Evolutionary conservation across 2,888 invertebrate species (phyloP).

Genomic region (Dasysyrphus tricinctus): DNA sequence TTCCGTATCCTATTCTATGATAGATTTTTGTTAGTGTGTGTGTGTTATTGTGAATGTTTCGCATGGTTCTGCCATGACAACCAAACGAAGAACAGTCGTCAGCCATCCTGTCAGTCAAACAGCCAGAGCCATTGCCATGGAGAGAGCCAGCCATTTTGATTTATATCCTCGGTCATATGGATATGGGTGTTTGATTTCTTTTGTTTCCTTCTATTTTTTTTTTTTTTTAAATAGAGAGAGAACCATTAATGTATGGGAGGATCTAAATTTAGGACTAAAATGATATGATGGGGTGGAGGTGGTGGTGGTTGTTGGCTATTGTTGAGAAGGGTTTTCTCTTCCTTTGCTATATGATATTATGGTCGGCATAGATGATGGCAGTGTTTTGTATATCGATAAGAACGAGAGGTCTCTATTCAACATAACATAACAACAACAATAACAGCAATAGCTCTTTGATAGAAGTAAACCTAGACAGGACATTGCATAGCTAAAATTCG

Average conservation of each 20-base stretch:
- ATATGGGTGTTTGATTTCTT: constrained; percentile 80
- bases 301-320: constrained; percentile 8
- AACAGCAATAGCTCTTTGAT: constrained; percentile 35
- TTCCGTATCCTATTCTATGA: constrained; percentile 9
- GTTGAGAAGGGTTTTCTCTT: constrained; percentile 51
- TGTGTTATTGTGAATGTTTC: constrained; percentile 46
- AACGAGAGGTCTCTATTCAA: constrained; percentile 57
- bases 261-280: constrained; percentile 75
- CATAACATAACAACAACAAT: constrained; percentile 22
- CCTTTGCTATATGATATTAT: not conserved
- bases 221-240: constrained; percentile 67
- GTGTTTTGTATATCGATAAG: constrained; percentile 65
- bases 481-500: constrained; percentile 32
- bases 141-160: constrained; percentile 83
- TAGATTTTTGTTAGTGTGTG: constrained; percentile 41
- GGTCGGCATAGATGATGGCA: constrained; percentile 57
- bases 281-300: constrained; percentile 34
- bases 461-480: not conserved
- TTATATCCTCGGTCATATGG: constrained; percentile 83
- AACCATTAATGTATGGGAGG: constrained; percentile 77
- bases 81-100: constrained; percentile 83
- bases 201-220: constrained; percentile 69
- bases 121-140: constrained; percentile 68
- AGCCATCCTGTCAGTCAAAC: constrained; percentile 77
- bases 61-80: constrained; percentile 79